Conservation (phyloP, 2,113 vertebrate genomes). For the Bothrops jararaca region DNA sequence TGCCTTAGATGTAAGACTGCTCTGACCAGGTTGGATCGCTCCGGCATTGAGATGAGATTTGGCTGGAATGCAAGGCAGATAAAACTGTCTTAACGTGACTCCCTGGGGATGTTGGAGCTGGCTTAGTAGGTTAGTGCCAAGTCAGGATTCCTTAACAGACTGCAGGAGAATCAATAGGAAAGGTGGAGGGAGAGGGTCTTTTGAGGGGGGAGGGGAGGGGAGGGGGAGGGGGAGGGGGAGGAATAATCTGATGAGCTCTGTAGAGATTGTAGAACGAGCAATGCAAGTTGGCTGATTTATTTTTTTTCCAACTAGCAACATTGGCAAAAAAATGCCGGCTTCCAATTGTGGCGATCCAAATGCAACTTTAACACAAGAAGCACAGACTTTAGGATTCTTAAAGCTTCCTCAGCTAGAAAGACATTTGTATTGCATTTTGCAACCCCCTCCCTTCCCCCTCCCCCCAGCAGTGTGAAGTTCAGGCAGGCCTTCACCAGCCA, state of each 20-base stretch:
- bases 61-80: not conserved
- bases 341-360: not conserved
- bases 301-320: not conserved
- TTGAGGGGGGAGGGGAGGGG: not conserved
- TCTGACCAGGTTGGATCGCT: not conserved
- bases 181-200: not conserved
- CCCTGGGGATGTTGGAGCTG: not conserved
- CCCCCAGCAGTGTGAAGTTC: not conserved
- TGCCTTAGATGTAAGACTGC: not conserved
- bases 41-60: not conserved
- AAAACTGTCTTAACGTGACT: not conserved
- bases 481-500: not conserved
- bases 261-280: not conserved
- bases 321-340: not conserved
- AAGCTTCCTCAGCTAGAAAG: not conserved
- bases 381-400: not conserved
- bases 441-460: not conserved
- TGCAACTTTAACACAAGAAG: not conserved
- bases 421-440: not conserved
- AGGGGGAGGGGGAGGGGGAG: not conserved
- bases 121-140: slow-evolving; percentile 1
- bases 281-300: not conserved
- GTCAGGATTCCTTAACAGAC: slow-evolving; percentile 18
- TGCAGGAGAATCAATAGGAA: slow-evolving; percentile 1
- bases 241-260: not conserved